Conservation (phyloP, 1,140 invertebrate species). For the Drosophila sechellia region DNA sequence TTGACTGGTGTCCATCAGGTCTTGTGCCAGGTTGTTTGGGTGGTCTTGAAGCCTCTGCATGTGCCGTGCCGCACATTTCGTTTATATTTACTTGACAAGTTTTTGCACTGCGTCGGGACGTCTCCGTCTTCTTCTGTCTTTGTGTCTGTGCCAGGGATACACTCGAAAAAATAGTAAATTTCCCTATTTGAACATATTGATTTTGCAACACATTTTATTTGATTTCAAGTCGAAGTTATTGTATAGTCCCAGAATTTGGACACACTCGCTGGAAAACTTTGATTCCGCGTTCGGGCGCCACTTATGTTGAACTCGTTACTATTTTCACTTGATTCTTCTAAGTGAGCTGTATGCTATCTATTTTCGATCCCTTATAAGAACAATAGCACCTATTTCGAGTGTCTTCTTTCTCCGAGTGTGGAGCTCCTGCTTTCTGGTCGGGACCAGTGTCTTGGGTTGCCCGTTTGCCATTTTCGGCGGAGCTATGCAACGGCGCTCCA, state of each 20-base stretch:
- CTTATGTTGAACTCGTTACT: neutral
- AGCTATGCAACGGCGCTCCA: slow-evolving; percentile 63
- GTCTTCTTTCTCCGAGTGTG: slow-evolving; percentile 16
- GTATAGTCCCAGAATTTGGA: too few relatives aligned
- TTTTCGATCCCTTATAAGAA: neutral
- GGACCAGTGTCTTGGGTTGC: slow-evolving; percentile 44
- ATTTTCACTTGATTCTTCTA: neutral
- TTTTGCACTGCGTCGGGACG: slow-evolving; percentile 73
- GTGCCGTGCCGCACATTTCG: slow-evolving; percentile 79
- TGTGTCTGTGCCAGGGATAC: slow-evolving; percentile 33
- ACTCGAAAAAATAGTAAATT: slow-evolving; percentile 14
- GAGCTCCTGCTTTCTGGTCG: slow-evolving; percentile 26
- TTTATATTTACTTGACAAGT: slow-evolving; percentile 83
- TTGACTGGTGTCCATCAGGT: too few relatives aligned
- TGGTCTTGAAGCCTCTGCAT: too few relatives aligned
- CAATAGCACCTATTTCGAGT: neutral
- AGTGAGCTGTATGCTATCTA: neutral
- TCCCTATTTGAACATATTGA: neutral
- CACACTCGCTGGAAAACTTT: too few relatives aligned
- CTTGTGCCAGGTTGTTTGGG: too few relatives aligned
- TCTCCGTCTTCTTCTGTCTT: slow-evolving; percentile 43
- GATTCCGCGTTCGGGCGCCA: neutral
- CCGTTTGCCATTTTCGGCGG: slow-evolving; percentile 64
- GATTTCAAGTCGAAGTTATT: too few relatives aligned
- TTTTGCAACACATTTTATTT: too few relatives aligned